Base-by-base conservation (phyloP, 2,797 vertebrate genomes). In the Parauchenoglanis ngamensis region DNA sequence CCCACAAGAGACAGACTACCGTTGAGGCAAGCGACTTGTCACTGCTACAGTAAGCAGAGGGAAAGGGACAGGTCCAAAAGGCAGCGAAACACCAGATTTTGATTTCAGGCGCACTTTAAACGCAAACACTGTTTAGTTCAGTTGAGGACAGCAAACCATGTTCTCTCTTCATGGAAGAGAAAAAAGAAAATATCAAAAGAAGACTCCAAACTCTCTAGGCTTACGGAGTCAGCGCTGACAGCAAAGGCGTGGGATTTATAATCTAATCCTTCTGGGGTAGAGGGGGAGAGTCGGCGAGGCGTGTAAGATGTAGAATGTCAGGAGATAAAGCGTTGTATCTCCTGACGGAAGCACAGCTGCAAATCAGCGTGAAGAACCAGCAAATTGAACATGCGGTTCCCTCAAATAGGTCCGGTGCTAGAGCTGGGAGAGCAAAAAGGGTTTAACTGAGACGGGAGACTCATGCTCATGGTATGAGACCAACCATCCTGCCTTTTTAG, bases 171-270 rank as follows among this genome's bases (percentile, higher is more conserved):
- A 46, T 76, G 40, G 88, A 75, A 85, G 54, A 83, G 70, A 25
- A 35, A 13, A 52, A 35, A 52, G 46, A 44, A 82, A 56, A 82
- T 76, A 35, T 28, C 72, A 23, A 13, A 85, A 79, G 68, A 75
- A 85, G 28, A 54, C 15, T 31, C n/a, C 23, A 79, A 68, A 84
- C 35, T 84, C 44, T 46, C 49, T 28, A n/a, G 72, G 73, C 80
- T 89, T 59, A 81, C 7, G 4, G 31, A 68, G 44, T 46, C 31
- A 56, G 80, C 52, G 52, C 75, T 83, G 85, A 85, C 83, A 87
- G 88, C 84, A 82, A 44, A 88, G 86, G 75, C 84, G 72, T 88
- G 44, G 79, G 86, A 87, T 81, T 80, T 89, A 63, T 81, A 85
- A 88, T 87, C 73, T 86, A 84, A 89, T 89, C 88, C 77, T 84